Evolutionary conservation across 2,888 invertebrate genomes (phyloP).

Genomic region (Tortricodes alternella): DNA sequence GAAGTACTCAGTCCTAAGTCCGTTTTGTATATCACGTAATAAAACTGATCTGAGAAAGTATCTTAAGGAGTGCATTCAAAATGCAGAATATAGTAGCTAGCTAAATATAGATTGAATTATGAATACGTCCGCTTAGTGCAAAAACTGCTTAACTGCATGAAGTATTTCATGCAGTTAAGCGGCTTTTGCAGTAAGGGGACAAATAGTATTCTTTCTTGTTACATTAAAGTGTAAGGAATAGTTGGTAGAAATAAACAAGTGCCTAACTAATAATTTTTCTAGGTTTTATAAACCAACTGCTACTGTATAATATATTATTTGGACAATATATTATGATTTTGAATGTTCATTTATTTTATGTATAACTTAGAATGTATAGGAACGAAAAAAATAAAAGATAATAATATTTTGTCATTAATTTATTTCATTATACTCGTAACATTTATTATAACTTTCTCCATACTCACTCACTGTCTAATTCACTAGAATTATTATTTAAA

Average conservation of each 20-base stretch:
- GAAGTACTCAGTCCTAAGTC: conserved; percentile 77
- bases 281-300: conserved; percentile 32
- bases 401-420: conserved; percentile 59
- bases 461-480: conserved; percentile 77
- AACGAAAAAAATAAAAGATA: conserved; percentile 31
- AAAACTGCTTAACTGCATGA: no score
- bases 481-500: conserved; percentile 79
- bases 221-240: background rate
- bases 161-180: no score
- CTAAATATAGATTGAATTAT: no score
- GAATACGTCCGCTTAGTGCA: no score
- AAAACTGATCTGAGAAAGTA: conserved; percentile 76
- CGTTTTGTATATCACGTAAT: conserved; percentile 71
- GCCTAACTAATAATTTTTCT: conserved; percentile 37
- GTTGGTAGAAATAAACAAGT: conserved; percentile 29
- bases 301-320: background rate
- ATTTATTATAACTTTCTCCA: conserved; percentile 64
- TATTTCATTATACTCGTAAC: conserved; percentile 81
- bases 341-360: background rate
- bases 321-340: background rate
- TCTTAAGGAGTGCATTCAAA: conserved; percentile 68
- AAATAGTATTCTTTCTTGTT: no score
- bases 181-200: background rate
- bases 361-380: conserved; percentile 2
- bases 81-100: conserved; percentile 50